Base-by-base conservation (phyloP, 2,113 vertebrate genomes). In the Mobula hypostoma region DNA sequence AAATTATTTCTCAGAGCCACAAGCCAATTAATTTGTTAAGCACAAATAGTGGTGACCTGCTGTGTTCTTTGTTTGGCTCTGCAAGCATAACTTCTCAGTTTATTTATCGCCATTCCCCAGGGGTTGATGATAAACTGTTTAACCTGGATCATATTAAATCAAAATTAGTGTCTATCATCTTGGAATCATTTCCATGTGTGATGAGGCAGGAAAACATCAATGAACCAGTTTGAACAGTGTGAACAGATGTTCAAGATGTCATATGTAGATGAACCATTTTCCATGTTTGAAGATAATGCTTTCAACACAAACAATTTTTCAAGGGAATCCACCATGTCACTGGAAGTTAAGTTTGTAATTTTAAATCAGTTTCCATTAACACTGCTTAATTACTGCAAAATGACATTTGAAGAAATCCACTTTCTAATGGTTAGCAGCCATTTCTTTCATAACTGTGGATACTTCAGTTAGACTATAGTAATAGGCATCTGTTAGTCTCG, bases 151-250 rank as follows among this genome's bases (percentile, higher is more conserved):
- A 40, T 32, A 93, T 93, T 74, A 93, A 93, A 70, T 93, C 17
- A 93, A 93, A 74, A 56, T 92, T 93, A 76, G 91, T 74, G 91
- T 63, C 36, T 21, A 93, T 93, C 70, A 76, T 74, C 91, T 74
- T 76, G 21, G 40, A 74, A 93, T 93, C 32, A 72, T 93, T 93
- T 48, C 91, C 91, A 93, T 76, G 70, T 93, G 91, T 93, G 91
- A 93, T 48, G 36, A 92, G 21, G 40, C 21, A 72, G 32, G 40
- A 56, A 40, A 74, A 74, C 91, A 93, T 40, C 70, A 66, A 21
- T 92, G 6, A 92, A 92, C 68, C 40, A 90, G 32, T 93, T 91
- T 93, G 91, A 72, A 93, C 48, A 56, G 70, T 93, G 70, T 93
- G 91, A 93, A 74, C 36, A 40, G 36, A 48, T 29, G 68, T 93